Percentiles rank a stretch among this genome's conserved stretches.
These are phyloP conservation scores for Macrosoma leucophasiata DNA, from an alignment of 2,888 invertebrate genomes.

Conservation along the genomic window DNA sequence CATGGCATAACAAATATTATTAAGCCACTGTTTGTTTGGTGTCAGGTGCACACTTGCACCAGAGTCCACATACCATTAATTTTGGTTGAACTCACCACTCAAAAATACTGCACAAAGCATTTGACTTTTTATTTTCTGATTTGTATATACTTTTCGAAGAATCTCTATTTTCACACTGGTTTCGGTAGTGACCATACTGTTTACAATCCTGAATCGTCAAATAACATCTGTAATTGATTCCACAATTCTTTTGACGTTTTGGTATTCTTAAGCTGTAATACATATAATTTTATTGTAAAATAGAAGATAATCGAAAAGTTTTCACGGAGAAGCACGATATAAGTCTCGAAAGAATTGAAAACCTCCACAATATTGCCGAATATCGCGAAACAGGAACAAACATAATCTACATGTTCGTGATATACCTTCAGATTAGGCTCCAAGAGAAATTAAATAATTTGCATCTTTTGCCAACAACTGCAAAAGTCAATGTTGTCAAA, in stretches of 20 bases:
- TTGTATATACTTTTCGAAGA: too few relatives aligned
- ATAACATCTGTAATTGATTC: constrained; percentile 3
- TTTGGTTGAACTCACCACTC: constrained; percentile 20
- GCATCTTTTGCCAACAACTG: too few relatives aligned
- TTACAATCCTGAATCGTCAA: constrained; percentile 17
- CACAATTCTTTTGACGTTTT: too few relatives aligned
- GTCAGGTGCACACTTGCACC: constrained; percentile 24
- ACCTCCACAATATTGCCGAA: constrained; percentile 8
- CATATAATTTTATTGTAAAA: too few relatives aligned
- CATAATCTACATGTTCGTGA: constrained; percentile 14
- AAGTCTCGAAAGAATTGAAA: constrained; percentile 3
- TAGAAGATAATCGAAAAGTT: constrained; percentile 1
- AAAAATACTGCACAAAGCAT: constrained; percentile 24
- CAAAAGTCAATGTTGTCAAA: too few relatives aligned
- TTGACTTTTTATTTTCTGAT: constrained; percentile 11
- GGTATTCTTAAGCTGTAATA: constrained; percentile 9
- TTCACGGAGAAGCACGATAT: constrained; percentile 4
- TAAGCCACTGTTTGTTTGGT: constrained; percentile 18
- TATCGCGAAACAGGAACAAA: constrained; percentile 17
- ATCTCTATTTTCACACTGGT: constrained; percentile 9
- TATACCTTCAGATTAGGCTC: too few relatives aligned
- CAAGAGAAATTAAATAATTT: too few relatives aligned
- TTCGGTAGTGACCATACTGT: constrained; percentile 15
- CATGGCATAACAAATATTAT: neutral
- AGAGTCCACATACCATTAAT: constrained; percentile 24